Conservation (phyloP, 2,113 vertebrate genomes). For the Melozone crissalis region DNA sequence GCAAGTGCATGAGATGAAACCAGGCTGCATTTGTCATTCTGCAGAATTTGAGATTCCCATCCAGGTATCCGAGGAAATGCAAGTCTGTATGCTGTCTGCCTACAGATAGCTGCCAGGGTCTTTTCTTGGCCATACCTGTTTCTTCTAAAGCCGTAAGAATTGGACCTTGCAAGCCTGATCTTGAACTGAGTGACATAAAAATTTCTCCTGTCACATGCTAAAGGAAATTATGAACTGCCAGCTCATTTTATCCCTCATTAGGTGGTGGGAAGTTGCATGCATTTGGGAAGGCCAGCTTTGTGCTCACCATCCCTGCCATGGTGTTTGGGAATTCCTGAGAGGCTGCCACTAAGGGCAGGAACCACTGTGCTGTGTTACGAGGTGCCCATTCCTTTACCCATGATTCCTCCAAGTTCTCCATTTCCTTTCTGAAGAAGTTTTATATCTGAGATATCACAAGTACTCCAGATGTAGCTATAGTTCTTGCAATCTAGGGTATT, state of each 20-base stretch:
- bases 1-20: neutral
- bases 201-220: neutral
- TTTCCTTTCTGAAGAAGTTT: neutral
- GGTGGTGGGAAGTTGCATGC: neutral
- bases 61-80: neutral
- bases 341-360: neutral
- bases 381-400: neutral
- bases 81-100: neutral
- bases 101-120: neutral
- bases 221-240: neutral
- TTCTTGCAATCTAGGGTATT: neutral
- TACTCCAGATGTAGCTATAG: neutral
- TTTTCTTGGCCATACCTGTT: slow-evolving; percentile 31
- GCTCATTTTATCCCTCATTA: neutral
- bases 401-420: neutral
- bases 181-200: slow-evolving; percentile 22
- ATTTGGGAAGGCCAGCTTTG: neutral
- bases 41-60: slow-evolving; percentile 12
- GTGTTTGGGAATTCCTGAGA: neutral
- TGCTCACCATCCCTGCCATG: neutral
- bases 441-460: neutral
- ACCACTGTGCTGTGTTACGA: accelerated
- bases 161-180: slow-evolving; percentile 19
- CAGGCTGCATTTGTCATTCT: neutral
- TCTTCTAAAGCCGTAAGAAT: neutral